Evolutionary conservation across 2,797 vertebrate genomes (phyloP), one percentile per base, ranked within the genome.

Genomic region (Sebastes nivosus): DNA sequence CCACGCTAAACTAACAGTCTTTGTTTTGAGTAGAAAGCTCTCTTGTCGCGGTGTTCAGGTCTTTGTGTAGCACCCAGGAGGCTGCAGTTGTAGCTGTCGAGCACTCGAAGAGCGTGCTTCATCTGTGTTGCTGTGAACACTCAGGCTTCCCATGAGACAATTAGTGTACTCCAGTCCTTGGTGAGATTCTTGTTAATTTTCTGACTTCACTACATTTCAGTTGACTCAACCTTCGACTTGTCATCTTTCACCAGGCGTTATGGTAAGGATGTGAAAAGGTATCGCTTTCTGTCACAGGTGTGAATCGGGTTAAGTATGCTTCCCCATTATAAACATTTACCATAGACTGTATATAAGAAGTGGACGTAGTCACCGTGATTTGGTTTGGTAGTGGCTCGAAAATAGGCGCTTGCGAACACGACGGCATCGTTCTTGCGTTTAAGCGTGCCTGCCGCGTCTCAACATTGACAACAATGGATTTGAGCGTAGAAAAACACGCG

Each of bases 81-180:
- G 55, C n/a, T 16, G 22, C 14, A 32, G 38, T 50, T 57, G 27
- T 11, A 25, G 32, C 32, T 42, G 55, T 13, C 14, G 32, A 20
- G n/a, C 12, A 9, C 60, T 64, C 7, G 4, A 32, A 79, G 68
- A 67, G 27, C n/a, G 2, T n/a, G 24, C 54, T 52, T 30, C 27
- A 3, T 61, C 59, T 63, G 72, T 68, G 50, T 67, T 54, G 14
- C 63, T 71, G 4, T 57, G 27, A 50, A 25, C 32, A 70, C 38
- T 52, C 14, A 9, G 55, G 42, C 67, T 54, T 65, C 67, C 63
- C 67, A 65, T 16, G 34, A 67, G 46, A n/a, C 46, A 65, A 60
- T 61, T 36, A 29, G 55, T 18, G 55, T 64, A 13, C 32, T 54
- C 1, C 2, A 24, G 58, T 27, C 10, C 24, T 32, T 20, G 42